Evolutionary conservation across 2,888 invertebrate genomes (phyloP).

Genomic region (Oscheius sp.): DNA sequence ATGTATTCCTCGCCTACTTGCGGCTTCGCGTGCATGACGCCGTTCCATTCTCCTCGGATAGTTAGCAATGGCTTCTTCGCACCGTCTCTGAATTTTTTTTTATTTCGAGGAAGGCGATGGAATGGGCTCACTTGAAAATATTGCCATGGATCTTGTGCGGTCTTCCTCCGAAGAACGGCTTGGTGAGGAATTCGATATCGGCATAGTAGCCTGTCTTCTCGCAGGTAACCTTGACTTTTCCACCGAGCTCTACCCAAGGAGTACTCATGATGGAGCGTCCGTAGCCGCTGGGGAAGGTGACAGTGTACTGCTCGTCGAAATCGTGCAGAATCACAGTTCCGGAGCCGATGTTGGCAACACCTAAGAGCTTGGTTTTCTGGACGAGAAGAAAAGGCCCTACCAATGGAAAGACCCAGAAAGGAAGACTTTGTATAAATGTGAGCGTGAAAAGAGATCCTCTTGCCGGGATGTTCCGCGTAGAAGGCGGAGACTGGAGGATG

Average conservation of each 20-base stretch:
- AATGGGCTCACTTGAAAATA: slow-evolving; percentile 54
- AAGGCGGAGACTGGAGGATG: slow-evolving; percentile 99
- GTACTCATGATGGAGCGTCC: slow-evolving; percentile 94
- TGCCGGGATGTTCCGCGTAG: slow-evolving; percentile 94
- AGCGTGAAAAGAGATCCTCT: slow-evolving; percentile 90
- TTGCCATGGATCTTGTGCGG: slow-evolving; percentile 67
- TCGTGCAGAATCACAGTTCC: slow-evolving; percentile 91
- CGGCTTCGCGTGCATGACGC: slow-evolving; percentile 89
- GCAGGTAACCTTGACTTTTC: slow-evolving; percentile 89
- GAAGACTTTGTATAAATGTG: slow-evolving; percentile 99
- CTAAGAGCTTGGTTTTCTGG: slow-evolving; percentile 73
- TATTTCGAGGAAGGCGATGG: background rate
- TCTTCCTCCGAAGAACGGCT: slow-evolving; percentile 76
- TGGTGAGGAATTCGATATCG: slow-evolving; percentile 93
- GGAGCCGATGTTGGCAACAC: slow-evolving; percentile 92
- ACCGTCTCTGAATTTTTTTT: slow-evolving; percentile 47
- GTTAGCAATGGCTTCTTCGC: slow-evolving; percentile 68
- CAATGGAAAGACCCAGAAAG: slow-evolving; percentile 89
- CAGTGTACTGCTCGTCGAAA: slow-evolving; percentile 86
- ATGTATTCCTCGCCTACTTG: slow-evolving; percentile 69
- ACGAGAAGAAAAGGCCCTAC: slow-evolving; percentile 29
- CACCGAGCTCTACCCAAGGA: slow-evolving; percentile 98
- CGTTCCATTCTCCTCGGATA: slow-evolving; percentile 91
- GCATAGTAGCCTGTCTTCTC: slow-evolving; percentile 89
- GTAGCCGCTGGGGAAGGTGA: slow-evolving; percentile 98